Base-by-base conservation (phyloP, 2,797 vertebrate species). In the Cuculus canorus region DNA sequence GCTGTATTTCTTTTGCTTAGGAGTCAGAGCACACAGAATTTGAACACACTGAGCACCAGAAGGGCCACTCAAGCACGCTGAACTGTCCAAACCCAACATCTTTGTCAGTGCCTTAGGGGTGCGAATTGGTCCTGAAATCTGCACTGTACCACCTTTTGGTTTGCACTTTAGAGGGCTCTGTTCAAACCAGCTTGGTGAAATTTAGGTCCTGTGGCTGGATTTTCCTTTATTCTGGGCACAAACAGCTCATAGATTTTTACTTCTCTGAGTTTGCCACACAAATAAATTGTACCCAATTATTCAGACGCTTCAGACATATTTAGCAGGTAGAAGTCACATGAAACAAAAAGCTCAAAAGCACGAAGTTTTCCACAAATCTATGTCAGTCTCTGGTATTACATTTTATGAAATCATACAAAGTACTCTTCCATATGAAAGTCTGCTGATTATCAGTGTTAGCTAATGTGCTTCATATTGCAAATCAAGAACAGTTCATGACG, bases 1-100 rank as follows among this genome's bases (percentile, higher is more conserved):
- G 32, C 15, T 16, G 3, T 43, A 12, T 52, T 75, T 45, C n/a
- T 64, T 69, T 17, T 32, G 37, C 37, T 57, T 37, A 45, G 24
- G 24, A 64, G 37, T 47, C 61, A 78, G 32, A 37, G 13, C 35
- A 18, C 33, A 16, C 39, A 21, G 21, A 39, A 28, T 70, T 37
- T 43, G 33, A 66, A 41, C 1, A 0, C 15, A 7, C 11, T 0
- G 0, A 48, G 17, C 13, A 30, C 37, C 23, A 22, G 45, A 43
- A 13, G 9, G 19, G 14, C 9, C 32, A 17, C 35, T 50, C 13
- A 17, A 21, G 18, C 32, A 47, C 19, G 33, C 12, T 56, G 48
- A 68, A 37, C 41, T 56, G 9, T 54, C 14, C 23, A 32, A 66
- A 82, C 0, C 8, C 19, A 78, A 33, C 22, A 32, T 28, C 22